Evolutionary conservation across 1,140 invertebrate genomes (phyloP).

Genomic region (Ceratitis capitata): DNA sequence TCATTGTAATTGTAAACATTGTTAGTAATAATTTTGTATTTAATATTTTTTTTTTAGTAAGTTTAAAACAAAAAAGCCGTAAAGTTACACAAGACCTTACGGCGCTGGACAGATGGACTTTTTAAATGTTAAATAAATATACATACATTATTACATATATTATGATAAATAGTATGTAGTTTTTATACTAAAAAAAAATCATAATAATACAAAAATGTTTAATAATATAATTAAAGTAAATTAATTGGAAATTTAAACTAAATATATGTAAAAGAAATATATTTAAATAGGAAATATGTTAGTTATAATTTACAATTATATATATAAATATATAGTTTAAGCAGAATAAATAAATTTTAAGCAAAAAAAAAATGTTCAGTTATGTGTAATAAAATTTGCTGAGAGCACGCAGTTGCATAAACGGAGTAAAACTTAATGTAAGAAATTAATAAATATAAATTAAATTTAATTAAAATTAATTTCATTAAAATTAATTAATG

Average conservation of each 20-base stretch:
- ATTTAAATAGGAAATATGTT: too few species aligned
- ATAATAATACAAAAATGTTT: background rate
- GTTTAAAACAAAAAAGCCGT: conserved; percentile 13
- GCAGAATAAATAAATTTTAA: background rate
- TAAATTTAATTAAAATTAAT: background rate
- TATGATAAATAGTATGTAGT: conserved; percentile 11
- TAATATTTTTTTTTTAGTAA: conserved; percentile 29
- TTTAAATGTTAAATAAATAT: conserved; percentile 2
- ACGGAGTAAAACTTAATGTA: background rate
- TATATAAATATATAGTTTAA: background rate
- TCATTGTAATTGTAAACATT: conserved; percentile 24
- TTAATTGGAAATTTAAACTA: background rate
- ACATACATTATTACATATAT: too few species aligned
- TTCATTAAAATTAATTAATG: background rate
- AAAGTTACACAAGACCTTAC: background rate
- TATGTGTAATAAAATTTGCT: background rate
- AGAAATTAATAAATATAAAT: too few species aligned
- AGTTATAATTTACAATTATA: too few species aligned
- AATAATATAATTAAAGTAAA: background rate
- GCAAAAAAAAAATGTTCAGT: background rate
- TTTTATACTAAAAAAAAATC: conserved; percentile 24
- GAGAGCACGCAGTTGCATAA: conserved; percentile 1
- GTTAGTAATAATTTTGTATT: background rate
- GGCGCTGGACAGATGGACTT: conserved; percentile 30
- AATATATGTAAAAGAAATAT: background rate